phyloP scores from a whole-genome alignment of 1,140 invertebrate genomes.

The Subanguina moxae region DNA sequence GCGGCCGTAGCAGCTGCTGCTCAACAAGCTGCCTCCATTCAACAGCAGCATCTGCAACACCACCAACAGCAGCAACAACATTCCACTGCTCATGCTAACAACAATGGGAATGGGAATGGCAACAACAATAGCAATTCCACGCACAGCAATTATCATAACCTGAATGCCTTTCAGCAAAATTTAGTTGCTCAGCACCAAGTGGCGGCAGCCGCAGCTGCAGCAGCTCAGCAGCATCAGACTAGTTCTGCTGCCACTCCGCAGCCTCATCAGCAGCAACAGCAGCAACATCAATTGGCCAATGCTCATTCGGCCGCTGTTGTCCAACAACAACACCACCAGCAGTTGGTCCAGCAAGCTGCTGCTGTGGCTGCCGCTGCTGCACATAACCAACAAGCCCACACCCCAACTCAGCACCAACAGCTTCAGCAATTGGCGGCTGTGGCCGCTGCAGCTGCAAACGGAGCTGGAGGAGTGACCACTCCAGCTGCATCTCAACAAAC shows the following conservation, averaged over 20 bases:
- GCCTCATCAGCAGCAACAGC: not conserved
- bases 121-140: not conserved
- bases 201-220: not conserved
- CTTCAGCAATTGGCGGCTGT: conserved; percentile 18
- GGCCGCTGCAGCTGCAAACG: conserved; percentile 1
- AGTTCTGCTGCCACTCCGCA: conserved; percentile 8
- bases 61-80: conserved; percentile 13
- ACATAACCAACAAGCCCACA: conserved; percentile 3
- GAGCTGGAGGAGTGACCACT: not conserved
- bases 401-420: conserved; percentile 16
- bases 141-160: conserved; percentile 3
- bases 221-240: conserved; percentile 15
- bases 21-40: conserved; percentile 7
- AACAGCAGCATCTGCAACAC: conserved; percentile 26
- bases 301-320: not conserved
- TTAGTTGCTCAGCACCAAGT: conserved; percentile 2
- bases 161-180: conserved; percentile 9
- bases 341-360: conserved; percentile 3
- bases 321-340: conserved; percentile 22
- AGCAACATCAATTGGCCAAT: not conserved
- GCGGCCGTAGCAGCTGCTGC: not conserved
- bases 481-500: not conserved
- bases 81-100: not conserved
- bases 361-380: not conserved
- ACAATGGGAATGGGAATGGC: not conserved